Evolutionary conservation across 2,797 vertebrate genomes (phyloP).

Genomic region (Pteronotus mesoamericanus): DNA sequence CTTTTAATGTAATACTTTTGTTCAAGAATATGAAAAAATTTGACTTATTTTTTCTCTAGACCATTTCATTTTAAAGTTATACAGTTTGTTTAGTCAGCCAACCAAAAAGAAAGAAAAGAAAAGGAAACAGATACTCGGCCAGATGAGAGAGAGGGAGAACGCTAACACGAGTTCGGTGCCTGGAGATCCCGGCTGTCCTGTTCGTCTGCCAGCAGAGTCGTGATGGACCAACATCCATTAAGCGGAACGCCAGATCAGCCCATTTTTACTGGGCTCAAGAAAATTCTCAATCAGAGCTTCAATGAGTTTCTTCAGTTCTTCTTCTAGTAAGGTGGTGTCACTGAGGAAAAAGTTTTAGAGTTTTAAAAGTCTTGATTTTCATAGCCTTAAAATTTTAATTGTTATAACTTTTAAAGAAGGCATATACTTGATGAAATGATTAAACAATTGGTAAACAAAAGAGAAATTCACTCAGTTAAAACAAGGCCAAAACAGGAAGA

Average conservation of each 20-base stretch:
- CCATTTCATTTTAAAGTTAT: neutral
- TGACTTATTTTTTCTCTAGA: neutral
- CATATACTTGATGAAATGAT: neutral
- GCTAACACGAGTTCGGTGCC: neutral
- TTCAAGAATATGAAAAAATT: constrained; percentile 52
- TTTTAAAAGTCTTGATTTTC: constrained; percentile 9
- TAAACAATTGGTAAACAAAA: constrained; percentile 36
- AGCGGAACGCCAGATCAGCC: constrained; percentile 85
- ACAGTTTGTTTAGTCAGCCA: constrained; percentile 33
- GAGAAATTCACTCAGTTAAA: constrained; percentile 30
- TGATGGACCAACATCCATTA: constrained; percentile 63
- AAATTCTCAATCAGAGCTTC: constrained; percentile 88
- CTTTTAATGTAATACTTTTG: constrained; percentile 52
- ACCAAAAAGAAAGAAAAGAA: constrained; percentile 50
- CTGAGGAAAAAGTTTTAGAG: constrained; percentile 76
- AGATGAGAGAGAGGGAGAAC: constrained; percentile 25
- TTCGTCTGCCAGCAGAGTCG: neutral
- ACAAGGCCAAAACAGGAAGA: neutral
- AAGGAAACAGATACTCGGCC: neutral
- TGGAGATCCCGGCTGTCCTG: constrained; percentile 58
- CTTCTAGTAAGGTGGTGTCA: constrained; percentile 84
- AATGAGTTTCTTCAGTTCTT: constrained; percentile 86
- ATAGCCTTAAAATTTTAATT: constrained; percentile 15
- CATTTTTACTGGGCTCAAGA: constrained; percentile 92
- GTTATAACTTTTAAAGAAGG: neutral